Percentiles rank a stretch among this genome's conserved stretches.
Evolutionary conservation across 2,113 vertebrate genomes (phyloP).

Genomic region (Ictalurus punctatus): DNA sequence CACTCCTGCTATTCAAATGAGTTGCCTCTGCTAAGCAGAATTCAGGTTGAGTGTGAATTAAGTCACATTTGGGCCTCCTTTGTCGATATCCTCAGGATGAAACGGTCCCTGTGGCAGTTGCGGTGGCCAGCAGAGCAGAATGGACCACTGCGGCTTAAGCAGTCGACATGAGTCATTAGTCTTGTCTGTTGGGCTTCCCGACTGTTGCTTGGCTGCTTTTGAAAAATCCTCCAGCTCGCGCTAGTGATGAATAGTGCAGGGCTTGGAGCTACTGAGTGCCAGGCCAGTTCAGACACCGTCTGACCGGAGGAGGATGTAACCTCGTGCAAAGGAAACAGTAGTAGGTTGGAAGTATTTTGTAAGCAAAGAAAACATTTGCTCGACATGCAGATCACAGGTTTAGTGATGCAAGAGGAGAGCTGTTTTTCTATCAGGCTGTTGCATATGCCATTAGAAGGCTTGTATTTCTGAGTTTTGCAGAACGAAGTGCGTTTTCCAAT

Average conservation of each 20-base stretch:
- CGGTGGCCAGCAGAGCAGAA: constrained; percentile 28
- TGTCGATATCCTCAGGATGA: constrained; percentile 35
- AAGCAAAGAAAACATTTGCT: background rate
- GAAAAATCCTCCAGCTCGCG: constrained; percentile 32
- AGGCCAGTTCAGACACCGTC: background rate
- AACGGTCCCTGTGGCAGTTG: constrained; percentile 23
- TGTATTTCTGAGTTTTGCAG: constrained; percentile 1
- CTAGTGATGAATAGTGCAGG: constrained; percentile 25
- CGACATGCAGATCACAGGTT: background rate
- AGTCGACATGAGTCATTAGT: constrained; percentile 42
- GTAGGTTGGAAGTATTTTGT: background rate
- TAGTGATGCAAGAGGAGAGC: background rate
- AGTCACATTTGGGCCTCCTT: constrained; percentile 2
- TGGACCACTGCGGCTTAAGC: constrained; percentile 28
- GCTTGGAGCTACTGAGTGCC: constrained; percentile 15
- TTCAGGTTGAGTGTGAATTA: background rate
- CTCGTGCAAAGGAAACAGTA: background rate
- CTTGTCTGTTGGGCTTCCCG: constrained; percentile 18
- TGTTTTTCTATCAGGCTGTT: background rate
- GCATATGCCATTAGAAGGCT: constrained; percentile 1
- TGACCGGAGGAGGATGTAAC: constrained; percentile 24
- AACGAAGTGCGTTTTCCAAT: background rate
- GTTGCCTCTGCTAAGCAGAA: background rate
- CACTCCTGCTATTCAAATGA: constrained; percentile 38
- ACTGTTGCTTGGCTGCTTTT: constrained; percentile 37